A percentile compares a stretch with the other conserved stretches of the same genome.
phyloP scores from a whole-genome alignment of 2,113 vertebrate species.

The Lucifuga dentata region DNA sequence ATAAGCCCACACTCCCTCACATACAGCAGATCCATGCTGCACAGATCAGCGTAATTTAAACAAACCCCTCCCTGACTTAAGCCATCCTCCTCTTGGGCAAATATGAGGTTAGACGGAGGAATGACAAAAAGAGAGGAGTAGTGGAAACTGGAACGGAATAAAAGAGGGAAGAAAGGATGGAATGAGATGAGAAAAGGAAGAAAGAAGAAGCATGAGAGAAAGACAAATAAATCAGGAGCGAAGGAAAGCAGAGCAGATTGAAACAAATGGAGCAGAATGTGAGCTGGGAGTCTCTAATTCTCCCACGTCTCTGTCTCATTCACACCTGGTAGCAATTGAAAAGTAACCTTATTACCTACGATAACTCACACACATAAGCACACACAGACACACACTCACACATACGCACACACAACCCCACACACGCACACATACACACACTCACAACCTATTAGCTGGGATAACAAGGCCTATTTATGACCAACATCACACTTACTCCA shows the following conservation, averaged over 20 bases:
- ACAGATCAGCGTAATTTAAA: conserved; percentile 30
- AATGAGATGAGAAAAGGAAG: neutral
- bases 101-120: conserved; percentile 19
- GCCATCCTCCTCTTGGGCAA: conserved; percentile 26
- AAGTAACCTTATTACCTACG: conserved; percentile 60
- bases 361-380: conserved; percentile 23
- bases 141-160: conserved; percentile 23
- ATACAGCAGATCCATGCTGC: conserved; percentile 10
- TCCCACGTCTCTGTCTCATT: conserved; percentile 45
- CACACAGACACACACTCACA: neutral
- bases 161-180: conserved; percentile 5
- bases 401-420: neutral
- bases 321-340: conserved; percentile 69
- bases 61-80: conserved; percentile 21
- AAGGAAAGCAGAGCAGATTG: conserved; percentile 42
- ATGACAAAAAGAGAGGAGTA: conserved; percentile 17
- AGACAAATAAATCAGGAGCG: conserved; percentile 42
- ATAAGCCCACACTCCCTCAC: neutral
- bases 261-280: conserved; percentile 54
- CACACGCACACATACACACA: conserved; percentile 23
- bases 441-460: conserved; percentile 43
- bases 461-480: conserved; percentile 58
- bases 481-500: conserved; percentile 55
- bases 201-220: conserved; percentile 18
- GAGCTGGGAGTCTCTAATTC: conserved; percentile 46